These are phyloP conservation scores for Arctia plantaginis DNA, from an alignment of 2,888 invertebrate genomes.

Conservation along the genomic window DNA sequence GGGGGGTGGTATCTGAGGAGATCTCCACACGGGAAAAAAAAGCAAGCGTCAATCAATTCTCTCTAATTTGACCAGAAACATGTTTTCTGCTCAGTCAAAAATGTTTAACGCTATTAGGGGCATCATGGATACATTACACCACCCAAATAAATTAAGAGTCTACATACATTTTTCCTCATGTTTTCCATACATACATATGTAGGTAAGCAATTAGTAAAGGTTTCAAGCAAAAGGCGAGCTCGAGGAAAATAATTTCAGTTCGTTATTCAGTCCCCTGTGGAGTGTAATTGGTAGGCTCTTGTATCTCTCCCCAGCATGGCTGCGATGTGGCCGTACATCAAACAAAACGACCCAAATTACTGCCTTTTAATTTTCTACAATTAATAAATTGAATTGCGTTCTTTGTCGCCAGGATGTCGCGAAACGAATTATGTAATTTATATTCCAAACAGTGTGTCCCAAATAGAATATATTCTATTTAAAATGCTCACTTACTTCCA, in stretches of 20 bases:
- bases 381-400: slow-evolving; percentile 63
- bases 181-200: slow-evolving; percentile 42
- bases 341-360: slow-evolving; percentile 65
- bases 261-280: slow-evolving; percentile 66
- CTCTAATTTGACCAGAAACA: neutral
- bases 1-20: no score
- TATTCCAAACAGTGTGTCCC: slow-evolving; percentile 20
- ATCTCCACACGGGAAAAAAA: no score
- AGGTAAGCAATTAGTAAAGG: slow-evolving; percentile 67
- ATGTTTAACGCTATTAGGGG: neutral
- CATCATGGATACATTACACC: slow-evolving; percentile 7
- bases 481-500: slow-evolving; percentile 18
- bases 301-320: slow-evolving; percentile 45
- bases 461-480: slow-evolving; percentile 20
- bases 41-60: neutral
- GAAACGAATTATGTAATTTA: slow-evolving; percentile 30
- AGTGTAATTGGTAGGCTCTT: slow-evolving; percentile 68
- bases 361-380: slow-evolving; percentile 68
- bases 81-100: slow-evolving; percentile 1
- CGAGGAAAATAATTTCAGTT: slow-evolving; percentile 70
- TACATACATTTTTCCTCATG: slow-evolving; percentile 38
- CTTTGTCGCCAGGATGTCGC: slow-evolving; percentile 49
- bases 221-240: slow-evolving; percentile 64
- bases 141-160: slow-evolving; percentile 49
- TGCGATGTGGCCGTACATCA: slow-evolving; percentile 62